Conservation (phyloP, 2,888 invertebrate species). For the Catocala nupta region DNA sequence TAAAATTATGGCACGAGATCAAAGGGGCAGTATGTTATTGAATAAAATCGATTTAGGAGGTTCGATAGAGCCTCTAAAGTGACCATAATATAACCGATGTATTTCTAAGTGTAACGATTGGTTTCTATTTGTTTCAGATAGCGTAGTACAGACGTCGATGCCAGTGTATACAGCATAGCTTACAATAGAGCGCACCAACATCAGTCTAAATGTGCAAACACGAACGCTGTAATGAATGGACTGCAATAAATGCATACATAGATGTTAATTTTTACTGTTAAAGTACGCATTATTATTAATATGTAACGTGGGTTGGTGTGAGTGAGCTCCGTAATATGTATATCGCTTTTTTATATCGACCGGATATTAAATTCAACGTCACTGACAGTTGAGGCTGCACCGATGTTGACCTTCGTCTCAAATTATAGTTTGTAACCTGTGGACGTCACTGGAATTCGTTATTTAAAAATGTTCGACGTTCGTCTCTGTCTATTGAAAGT, state of each 20-base stretch:
- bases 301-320: slow-evolving; percentile 77
- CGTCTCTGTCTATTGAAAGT: slow-evolving; percentile 27
- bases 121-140: slow-evolving; percentile 63
- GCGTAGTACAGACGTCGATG: slow-evolving; percentile 69
- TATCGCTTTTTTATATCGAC: slow-evolving; percentile 68
- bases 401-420: slow-evolving; percentile 31
- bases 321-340: slow-evolving; percentile 71
- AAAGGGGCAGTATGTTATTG: too few species aligned
- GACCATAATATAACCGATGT: too few species aligned
- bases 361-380: slow-evolving; percentile 51
- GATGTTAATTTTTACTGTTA: slow-evolving; percentile 77
- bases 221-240: slow-evolving; percentile 72
- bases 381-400: slow-evolving; percentile 59
- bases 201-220: slow-evolving; percentile 65
- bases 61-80: too few species aligned
- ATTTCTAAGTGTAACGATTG: too few species aligned
- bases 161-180: slow-evolving; percentile 78
- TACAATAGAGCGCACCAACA: slow-evolving; percentile 72
- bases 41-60: too few species aligned
- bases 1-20: too few species aligned
- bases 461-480: slow-evolving; percentile 26
- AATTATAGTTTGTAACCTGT: slow-evolving; percentile 38
- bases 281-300: slow-evolving; percentile 68
- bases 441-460: slow-evolving; percentile 33
- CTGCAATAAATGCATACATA: slow-evolving; percentile 76